phyloP scores from a whole-genome alignment of 2,888 invertebrate genomes.

The Plebejus melissa region DNA sequence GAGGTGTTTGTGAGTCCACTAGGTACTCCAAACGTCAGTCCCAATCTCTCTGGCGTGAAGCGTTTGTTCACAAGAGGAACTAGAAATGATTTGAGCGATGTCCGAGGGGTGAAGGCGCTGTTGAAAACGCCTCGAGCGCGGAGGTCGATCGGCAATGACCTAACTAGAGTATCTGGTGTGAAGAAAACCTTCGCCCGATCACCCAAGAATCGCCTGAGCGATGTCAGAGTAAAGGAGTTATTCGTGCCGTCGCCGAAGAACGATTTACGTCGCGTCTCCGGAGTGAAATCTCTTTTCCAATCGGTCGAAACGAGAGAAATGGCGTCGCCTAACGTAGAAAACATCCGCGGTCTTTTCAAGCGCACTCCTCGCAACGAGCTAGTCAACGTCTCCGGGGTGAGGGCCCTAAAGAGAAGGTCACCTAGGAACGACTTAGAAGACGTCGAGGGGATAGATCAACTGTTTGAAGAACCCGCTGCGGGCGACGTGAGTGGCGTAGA shows the following conservation, averaged over 20 bases:
- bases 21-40: slow-evolving; percentile 49
- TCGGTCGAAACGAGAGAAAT: slow-evolving; percentile 45
- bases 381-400: slow-evolving; percentile 59
- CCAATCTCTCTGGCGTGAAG: slow-evolving; percentile 50
- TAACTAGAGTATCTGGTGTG: slow-evolving; percentile 60
- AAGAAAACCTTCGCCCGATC: slow-evolving; percentile 56
- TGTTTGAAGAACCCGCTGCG: slow-evolving; percentile 43
- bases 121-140: slow-evolving; percentile 49
- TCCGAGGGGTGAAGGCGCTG: slow-evolving; percentile 46
- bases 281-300: slow-evolving; percentile 47
- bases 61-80: slow-evolving; percentile 50
- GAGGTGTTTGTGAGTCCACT: slow-evolving; percentile 61
- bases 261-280: slow-evolving; percentile 48
- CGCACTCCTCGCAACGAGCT: slow-evolving; percentile 53
- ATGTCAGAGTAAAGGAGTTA: slow-evolving; percentile 58
- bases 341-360: slow-evolving; percentile 55
- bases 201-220: slow-evolving; percentile 54
- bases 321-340: slow-evolving; percentile 57
- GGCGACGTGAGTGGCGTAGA: slow-evolving; percentile 61
- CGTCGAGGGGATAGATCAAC: slow-evolving; percentile 51
- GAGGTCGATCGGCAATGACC: slow-evolving; percentile 56
- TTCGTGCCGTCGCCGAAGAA: slow-evolving; percentile 51
- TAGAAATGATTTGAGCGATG: slow-evolving; percentile 50
- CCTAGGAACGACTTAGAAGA: slow-evolving; percentile 57
- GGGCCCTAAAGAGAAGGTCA: slow-evolving; percentile 44